Percentiles rank a stretch among this genome's conserved stretches.
phyloP scores from a whole-genome alignment of 2,797 vertebrate species.

The Ctenosaura bakeri region DNA sequence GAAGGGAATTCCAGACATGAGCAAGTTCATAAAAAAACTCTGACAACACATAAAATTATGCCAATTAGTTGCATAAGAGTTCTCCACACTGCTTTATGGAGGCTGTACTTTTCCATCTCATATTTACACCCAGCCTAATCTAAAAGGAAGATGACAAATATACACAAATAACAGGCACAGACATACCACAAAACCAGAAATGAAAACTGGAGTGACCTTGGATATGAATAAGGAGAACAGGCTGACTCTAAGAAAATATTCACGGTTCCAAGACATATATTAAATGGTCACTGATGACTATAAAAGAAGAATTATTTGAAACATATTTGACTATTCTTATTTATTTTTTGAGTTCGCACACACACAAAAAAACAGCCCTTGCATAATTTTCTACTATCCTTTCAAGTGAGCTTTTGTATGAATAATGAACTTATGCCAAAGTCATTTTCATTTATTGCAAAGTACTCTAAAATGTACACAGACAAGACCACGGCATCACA shows the following conservation, averaged over 20 bases:
- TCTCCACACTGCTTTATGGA: not conserved
- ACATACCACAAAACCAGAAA: slow-evolving; percentile 15
- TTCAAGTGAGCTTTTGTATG: slow-evolving; percentile 15
- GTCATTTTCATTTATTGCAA: not conserved
- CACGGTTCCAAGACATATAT: slow-evolving; percentile 37
- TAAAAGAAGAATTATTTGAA: slow-evolving; percentile 55
- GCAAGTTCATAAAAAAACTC: not conserved
- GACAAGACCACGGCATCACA: not conserved
- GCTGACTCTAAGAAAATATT: slow-evolving; percentile 20
- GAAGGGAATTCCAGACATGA: too few relatives aligned
- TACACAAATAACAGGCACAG: not conserved
- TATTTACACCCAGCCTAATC: slow-evolving; percentile 18
- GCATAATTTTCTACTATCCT: slow-evolving; percentile 29
- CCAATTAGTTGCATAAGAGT: not conserved
- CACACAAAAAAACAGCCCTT: not conserved
- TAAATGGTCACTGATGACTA: slow-evolving; percentile 46
- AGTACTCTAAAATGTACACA: not conserved
- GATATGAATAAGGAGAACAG: slow-evolving; percentile 51
- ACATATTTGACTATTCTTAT: slow-evolving; percentile 27
- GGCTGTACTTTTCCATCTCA: not conserved
- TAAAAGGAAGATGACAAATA: slow-evolving; percentile 46
- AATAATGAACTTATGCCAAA: not conserved
- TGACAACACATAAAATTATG: not conserved
- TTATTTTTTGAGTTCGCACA: slow-evolving; percentile 3
- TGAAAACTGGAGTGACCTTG: slow-evolving; percentile 20